Evolutionary conservation across 2,113 vertebrate genomes (phyloP), one percentile per base, ranked within the genome.

Genomic region (Vireo altiloquus): DNA sequence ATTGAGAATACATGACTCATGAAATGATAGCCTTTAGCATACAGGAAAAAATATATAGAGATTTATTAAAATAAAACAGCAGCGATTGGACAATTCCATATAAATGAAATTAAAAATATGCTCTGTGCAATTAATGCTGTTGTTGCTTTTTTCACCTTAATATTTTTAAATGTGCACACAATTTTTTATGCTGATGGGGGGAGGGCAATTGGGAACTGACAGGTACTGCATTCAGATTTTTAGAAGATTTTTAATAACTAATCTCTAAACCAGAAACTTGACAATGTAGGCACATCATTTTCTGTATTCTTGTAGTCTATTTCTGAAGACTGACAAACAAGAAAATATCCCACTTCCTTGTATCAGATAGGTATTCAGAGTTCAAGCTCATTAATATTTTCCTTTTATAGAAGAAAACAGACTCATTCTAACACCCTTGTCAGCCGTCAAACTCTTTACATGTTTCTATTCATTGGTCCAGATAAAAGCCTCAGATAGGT

Each of bases 31-130:
- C 44, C 12, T 22, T 63, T 31, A 80, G 15, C 9, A 66, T 25
- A 42, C 4, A 17, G 15, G 15, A 16, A 11, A 15, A 17, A 30
- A 24, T 10, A 64, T 10, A 7, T 1, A 30, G 1, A 25, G 0
- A 19, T 2, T 66, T 16, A 49, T 47, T 27, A 44, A 72, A 82
- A 57, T 28, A 4, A 49, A 35, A 2, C 0, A 1, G 1, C 24
- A 35, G 9, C 28, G 75, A 80, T 3, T 35, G 5, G 33, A 71
- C 40, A 68, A 63, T 40, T 49, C 9, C 20, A 18, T 25, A 30
- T 16, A 7, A 66, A 76, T 61, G 1, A 76, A 68, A 66, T 63
- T 8, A 6, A 39, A 77, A 89, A 60, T 24, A 65, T 49, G 1
- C 1, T 9, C 3, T 39, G 20, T 71, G 19, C 15, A 37, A 75